Conservation (phyloP, 2,888 invertebrate genomes). For the Melanophora roralis region DNA sequence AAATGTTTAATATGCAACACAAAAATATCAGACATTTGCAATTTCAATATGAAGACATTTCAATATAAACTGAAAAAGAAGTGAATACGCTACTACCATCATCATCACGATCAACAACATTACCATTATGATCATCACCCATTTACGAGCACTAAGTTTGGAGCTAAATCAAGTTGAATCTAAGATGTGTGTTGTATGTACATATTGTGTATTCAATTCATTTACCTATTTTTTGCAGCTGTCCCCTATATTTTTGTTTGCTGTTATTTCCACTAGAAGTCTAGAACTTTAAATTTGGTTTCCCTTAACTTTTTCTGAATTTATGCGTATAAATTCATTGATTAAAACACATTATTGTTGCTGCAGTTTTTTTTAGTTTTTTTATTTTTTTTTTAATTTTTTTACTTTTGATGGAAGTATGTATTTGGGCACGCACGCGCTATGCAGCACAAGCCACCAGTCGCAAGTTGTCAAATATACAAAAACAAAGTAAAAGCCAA, state of each 20-base stretch:
- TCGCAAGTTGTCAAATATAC: conserved; percentile 38
- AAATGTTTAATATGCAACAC: conserved; percentile 51
- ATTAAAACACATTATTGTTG: conserved; percentile 17
- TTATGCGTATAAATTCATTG: conserved; percentile 53
- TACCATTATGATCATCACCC: conserved; percentile 42
- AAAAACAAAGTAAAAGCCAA: conserved; percentile 13
- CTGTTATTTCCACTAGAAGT: conserved; percentile 29
- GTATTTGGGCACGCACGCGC: conserved; percentile 55
- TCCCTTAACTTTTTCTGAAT: conserved; percentile 37
- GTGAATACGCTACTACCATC: conserved; percentile 38
- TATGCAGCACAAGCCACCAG: conserved; percentile 59
- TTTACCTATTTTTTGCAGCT: conserved; percentile 65
- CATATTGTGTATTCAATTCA: conserved; percentile 15
- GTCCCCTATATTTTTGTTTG: conserved; percentile 63
- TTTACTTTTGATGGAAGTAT: conserved; percentile 27
- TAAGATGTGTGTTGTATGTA: neutral
- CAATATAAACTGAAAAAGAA: conserved; percentile 18
- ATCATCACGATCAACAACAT: conserved; percentile 8
- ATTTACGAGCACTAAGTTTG: conserved; percentile 29
- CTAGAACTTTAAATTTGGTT: conserved; percentile 50
- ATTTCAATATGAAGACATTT: conserved; percentile 48
- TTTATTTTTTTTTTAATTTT: neutral
- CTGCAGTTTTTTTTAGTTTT: neutral
- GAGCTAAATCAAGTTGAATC: neutral
- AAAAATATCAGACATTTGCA: conserved; percentile 51